phyloP scores from a whole-genome alignment of 2,797 vertebrate genomes.

The Nothura maculosa region DNA sequence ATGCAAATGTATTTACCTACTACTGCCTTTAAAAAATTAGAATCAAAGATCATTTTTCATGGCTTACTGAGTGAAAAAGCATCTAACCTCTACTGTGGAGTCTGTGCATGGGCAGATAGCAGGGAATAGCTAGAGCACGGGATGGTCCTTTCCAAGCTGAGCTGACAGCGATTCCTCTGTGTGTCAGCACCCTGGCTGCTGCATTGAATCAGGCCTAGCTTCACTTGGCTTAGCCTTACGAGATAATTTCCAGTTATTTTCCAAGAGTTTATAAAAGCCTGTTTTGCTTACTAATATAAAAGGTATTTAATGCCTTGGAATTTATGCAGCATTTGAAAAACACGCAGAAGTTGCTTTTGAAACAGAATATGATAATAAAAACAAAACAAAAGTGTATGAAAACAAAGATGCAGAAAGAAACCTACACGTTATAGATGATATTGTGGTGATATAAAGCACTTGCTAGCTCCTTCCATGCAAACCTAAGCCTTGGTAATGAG shows the following conservation, averaged over 20 bases:
- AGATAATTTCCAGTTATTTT: neutral
- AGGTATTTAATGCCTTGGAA: neutral
- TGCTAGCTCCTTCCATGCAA: neutral
- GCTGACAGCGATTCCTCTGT: neutral
- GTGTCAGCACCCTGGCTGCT: neutral
- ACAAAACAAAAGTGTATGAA: neutral
- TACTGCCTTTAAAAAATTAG: neutral
- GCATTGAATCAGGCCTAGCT: neutral
- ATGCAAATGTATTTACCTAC: neutral
- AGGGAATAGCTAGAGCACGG: neutral
- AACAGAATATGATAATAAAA: neutral
- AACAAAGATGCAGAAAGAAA: neutral
- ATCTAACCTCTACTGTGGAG: neutral
- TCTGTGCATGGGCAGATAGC: neutral
- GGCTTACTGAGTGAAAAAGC: neutral
- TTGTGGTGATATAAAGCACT: neutral
- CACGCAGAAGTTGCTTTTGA: neutral
- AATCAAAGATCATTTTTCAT: neutral
- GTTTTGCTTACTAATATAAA: neutral
- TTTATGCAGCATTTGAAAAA: neutral
- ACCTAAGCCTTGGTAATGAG: neutral
- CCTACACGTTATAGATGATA: neutral
- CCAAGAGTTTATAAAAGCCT: neutral
- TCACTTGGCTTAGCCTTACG: neutral
- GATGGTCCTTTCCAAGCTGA: neutral